phyloP scores from a whole-genome alignment of 2,888 invertebrate genomes.

The Agriotes lineatus region DNA sequence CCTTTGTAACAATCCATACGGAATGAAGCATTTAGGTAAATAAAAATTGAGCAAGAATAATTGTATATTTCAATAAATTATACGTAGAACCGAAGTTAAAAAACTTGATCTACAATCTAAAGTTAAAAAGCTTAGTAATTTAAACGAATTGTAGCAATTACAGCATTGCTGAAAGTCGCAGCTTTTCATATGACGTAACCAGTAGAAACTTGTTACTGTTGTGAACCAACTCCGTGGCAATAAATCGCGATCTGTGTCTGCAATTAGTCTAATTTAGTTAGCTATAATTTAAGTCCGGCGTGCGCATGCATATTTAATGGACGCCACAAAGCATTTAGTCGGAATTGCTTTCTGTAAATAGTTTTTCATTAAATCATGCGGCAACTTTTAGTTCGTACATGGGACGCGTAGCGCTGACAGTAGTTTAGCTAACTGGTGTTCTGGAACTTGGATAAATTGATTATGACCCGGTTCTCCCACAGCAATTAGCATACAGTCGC shows the following conservation, averaged over 20 bases:
- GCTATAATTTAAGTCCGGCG: neutral
- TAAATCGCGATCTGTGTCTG: neutral
- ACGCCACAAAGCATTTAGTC: neutral
- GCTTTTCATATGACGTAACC: too few relatives aligned
- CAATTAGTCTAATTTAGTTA: neutral
- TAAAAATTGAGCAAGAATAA: too few relatives aligned
- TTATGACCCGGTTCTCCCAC: neutral
- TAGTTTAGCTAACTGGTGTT: neutral
- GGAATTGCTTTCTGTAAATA: neutral
- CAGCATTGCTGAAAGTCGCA: too few relatives aligned
- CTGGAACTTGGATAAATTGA: conserved; percentile 7
- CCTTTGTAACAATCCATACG: too few relatives aligned
- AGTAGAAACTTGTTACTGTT: neutral
- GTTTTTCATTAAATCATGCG: neutral
- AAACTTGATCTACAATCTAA: too few relatives aligned
- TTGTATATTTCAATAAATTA: too few relatives aligned
- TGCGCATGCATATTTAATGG: neutral
- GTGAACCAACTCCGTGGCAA: neutral
- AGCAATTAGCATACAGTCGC: conserved; percentile 2
- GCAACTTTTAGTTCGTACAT: neutral
- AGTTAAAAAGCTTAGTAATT: too few relatives aligned
- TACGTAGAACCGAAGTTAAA: too few relatives aligned
- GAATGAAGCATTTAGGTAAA: too few relatives aligned
- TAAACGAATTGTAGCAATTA: too few relatives aligned
- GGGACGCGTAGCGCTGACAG: neutral